Evolutionary conservation across 2,113 vertebrate species (phyloP).

Genomic region (Peromyscus californicus): DNA sequence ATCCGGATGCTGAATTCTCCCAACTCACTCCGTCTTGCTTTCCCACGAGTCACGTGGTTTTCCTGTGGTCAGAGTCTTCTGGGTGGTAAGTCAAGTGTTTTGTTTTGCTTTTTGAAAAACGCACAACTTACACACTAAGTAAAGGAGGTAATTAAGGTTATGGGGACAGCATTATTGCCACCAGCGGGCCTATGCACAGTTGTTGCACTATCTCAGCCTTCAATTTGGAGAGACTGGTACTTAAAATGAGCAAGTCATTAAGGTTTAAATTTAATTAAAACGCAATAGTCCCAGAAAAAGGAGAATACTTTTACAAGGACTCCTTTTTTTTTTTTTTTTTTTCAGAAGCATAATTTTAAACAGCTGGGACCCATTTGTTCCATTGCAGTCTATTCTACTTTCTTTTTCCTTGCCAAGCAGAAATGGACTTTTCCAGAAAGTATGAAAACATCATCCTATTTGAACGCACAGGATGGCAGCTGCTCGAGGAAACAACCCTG

Average conservation of each 20-base stretch:
- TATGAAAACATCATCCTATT: neutral
- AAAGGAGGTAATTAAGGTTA: neutral
- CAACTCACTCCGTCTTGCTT: neutral
- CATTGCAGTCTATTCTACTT: neutral
- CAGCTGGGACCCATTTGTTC: conserved; percentile 60
- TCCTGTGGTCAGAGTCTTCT: neutral
- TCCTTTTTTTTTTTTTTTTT: neutral
- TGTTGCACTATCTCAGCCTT: neutral
- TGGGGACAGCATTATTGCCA: neutral
- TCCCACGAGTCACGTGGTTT: neutral
- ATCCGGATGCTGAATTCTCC: neutral
- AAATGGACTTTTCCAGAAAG: conserved; percentile 49
- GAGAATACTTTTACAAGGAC: conserved; percentile 2
- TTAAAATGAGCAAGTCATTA: neutral
- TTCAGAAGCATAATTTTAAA: conserved; percentile 51
- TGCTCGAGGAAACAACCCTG: neutral
- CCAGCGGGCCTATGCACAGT: neutral
- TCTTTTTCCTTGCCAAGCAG: neutral
- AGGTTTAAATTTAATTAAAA: conserved; percentile 42
- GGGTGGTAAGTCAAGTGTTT: neutral
- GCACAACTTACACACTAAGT: neutral
- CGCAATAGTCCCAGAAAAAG: neutral
- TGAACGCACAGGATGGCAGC: conserved; percentile 26
- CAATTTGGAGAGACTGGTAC: neutral
- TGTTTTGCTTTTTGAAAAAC: neutral